Evolutionary conservation across 2,113 vertebrate species (phyloP), one percentile per base, ranked within the genome.

Genomic region (Sarotherodon lohbergeri): DNA sequence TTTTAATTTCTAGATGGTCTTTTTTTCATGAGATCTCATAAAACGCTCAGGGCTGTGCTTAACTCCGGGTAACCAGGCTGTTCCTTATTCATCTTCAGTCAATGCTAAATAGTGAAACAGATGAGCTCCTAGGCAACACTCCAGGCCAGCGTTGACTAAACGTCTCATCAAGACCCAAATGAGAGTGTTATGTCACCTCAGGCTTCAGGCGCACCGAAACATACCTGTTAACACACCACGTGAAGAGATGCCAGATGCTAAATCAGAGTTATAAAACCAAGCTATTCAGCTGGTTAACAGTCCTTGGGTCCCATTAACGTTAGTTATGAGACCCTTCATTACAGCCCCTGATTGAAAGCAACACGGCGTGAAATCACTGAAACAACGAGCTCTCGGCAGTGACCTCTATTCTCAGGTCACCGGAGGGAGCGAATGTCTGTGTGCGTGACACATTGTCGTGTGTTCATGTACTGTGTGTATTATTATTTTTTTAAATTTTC

Each of bases 321-420:
- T 46, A 56, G 80, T 90, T 93, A 91, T 89, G 84, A 63, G 89
- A 84, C 50, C 71, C 87, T 91, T 91, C 85, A 88, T 90, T 80
- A 68, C 79, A 46, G 82, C 52, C 9, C 27, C 71, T 92, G 92
- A 94, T 93, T 94, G 86, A 91, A 95, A 86, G 93, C 93, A 93
- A 92, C 91, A 78, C 16, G n/a, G 86, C 90, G 83, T 94, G 88
- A 95, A 95, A 94, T 93, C 90, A 73, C 85, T 89, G 81, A 86
- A 90, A 90, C 89, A 94, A 86, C 82, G 24, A 81, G 82, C 88
- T 80, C 81, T 59, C 83, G 1, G 78, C 78, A 9, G 39, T 22
- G 84, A 91, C 94, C 91, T 90, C 87, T 29, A 11, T 73, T 80
- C 83, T 88, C 54, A 86, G 87, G 91, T 93, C 89, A 85, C 3